Evolutionary conservation across 2,113 vertebrate species (phyloP), one percentile per base, ranked within the genome.

Genomic region (Charina bottae): DNA sequence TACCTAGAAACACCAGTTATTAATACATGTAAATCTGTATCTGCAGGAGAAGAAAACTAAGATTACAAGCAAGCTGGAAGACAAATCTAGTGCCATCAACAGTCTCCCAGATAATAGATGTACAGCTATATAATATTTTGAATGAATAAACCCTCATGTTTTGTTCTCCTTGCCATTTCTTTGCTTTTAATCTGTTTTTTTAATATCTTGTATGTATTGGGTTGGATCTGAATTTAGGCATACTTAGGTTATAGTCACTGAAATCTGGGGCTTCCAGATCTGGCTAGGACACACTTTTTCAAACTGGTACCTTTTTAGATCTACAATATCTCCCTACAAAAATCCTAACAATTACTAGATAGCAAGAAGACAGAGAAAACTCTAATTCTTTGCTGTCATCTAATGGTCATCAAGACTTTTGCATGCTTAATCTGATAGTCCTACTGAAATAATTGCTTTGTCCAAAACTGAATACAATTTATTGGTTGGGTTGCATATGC

Each of bases 1-100:
- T 87, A 88, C 54, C 64, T 59, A 78, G 62, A 64, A 83, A 78
- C 53, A 88, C 88, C 55, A 83, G 58, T 78, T 46, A 87, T 87
- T 46, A 91, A 91, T 78, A 46, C 17, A 87, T 46, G 8, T 28
- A 56, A 72, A 87, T 91, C 85, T 59, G 37, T 26, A 91, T 59
- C 33, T 58, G n/a, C n/a, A 90, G 55, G 4, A 15, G 10, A 58
- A 91, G 78, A 87, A 42, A 54, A 37, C 6, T 26, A 56, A 33
- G 28, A 60, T 85, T 59, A 28, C 15, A 72, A 87, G 33, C 49
- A 87, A 58, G 72, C 19, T 17, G 17, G 49, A 55, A 56, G 26
- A 86, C 9, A 68, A 24, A 19, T 87, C 23, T 72, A 37, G 6
- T 49, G 33, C 15, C 23, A 5, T 72, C 33, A 85, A 15, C n/a